Base-by-base conservation (phyloP, 2,797 vertebrate species). In the Helicolenus hilgendorfi region DNA sequence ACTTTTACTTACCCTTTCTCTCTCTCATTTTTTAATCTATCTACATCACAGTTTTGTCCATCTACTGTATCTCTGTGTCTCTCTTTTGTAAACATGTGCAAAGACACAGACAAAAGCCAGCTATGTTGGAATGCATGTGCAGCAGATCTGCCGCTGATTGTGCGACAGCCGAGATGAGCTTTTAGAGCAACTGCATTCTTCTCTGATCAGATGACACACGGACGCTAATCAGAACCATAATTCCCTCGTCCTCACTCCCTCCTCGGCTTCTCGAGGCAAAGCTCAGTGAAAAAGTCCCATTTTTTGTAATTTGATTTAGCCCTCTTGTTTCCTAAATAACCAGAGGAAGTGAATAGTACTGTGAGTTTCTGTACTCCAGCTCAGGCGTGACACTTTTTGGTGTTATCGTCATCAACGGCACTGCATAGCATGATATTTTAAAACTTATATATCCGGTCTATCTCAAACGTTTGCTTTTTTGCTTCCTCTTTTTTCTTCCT, bases 201-300 rank as follows among this genome's bases (percentile, higher is more conserved):
- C 69, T 91, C 83, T 74, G 92, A 94, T 96, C 94, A 91, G 91
- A 96, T 96, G 95, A 95, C 81, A 27, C 78, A 65, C 63, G 55
- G 78, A 70, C 74, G 15, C 83, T 95, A 94, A 96, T 97, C 90
- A 92, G 92, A 96, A 95, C 89, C 95, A 92, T 70, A 90, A 88
- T 83, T 89, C 77, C 63, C 73, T 77, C 65, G 77, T 74, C n/a
- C 11, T 72, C 11, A 29, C 49, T 82, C 20, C 45, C 35, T 81
- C 33, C 13, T 2, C 31, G 31, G 26, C 69, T 77, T 33, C 64
- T 64, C 3, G 0, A 69, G 55, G 60, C 74, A 72, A 67, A 78
- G 56, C 20, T 58, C 6, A 22, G 6, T 3, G 1, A n/a, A 70
- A 86, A 89, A 77, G 14, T 4, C 62, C 76, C 3, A 11, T 74